Conservation (phyloP, 2,797 vertebrate genomes). For the Heteromormyrus szaboi region DNA sequence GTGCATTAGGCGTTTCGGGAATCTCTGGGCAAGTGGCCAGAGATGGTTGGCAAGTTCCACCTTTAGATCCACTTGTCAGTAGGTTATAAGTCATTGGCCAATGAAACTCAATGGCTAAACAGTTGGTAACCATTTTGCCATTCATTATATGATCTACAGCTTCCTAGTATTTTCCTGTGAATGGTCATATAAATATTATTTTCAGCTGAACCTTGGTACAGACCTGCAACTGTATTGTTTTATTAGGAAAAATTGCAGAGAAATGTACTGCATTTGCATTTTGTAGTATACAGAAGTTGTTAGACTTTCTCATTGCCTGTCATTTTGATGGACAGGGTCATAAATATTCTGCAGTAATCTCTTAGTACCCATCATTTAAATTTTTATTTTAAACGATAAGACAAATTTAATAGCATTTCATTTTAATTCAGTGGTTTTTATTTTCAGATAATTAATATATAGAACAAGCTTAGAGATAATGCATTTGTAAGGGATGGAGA, state of each 20-base stretch:
- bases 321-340: not conserved
- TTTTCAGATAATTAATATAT: not conserved
- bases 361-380: not conserved
- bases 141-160: not conserved
- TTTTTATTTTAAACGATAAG: not conserved
- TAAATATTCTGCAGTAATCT: not conserved
- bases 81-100: not conserved
- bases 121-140: not conserved
- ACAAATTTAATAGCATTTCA: not conserved
- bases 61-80: not conserved
- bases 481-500: not conserved
- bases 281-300: not conserved
- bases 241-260: not conserved
- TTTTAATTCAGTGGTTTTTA: not conserved
- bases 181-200: not conserved
- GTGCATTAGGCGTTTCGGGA: not conserved
- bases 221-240: not conserved
- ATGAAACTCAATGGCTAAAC: not conserved
- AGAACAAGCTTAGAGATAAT: not conserved
- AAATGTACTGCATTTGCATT: not conserved
- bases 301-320: not conserved
- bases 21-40: constrained; percentile 1
- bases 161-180: not conserved
- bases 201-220: not conserved
- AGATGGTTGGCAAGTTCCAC: not conserved